Conservation (phyloP, 35 echinoderm and acorn worm genomes). For the Acanthaster planci region DNA sequence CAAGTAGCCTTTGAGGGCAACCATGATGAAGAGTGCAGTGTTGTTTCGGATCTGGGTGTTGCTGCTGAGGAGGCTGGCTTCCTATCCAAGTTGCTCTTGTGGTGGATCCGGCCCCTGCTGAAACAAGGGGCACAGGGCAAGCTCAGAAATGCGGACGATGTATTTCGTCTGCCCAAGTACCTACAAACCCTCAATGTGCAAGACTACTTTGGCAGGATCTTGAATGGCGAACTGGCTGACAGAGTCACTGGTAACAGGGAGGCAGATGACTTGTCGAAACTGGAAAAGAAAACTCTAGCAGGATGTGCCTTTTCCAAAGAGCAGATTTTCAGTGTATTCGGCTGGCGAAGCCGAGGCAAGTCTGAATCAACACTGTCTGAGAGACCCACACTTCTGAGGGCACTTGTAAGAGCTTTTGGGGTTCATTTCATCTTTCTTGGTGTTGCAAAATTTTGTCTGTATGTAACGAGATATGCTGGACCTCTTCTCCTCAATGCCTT, state of each 20-base stretch:
- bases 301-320: conserved; percentile 30
- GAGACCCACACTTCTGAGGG: conserved; percentile 58
- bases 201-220: conserved; percentile 57
- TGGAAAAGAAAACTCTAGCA: neutral
- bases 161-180: conserved; percentile 80
- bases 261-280: neutral
- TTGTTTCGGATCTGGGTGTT: conserved; percentile 61
- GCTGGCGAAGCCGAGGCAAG: too few relatives aligned
- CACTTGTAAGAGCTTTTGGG: conserved; percentile 78
- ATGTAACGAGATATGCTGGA: conserved; percentile 71
- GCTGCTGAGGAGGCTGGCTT: conserved; percentile 77
- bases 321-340: neutral
- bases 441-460: conserved; percentile 74
- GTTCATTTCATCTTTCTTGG: conserved; percentile 71
- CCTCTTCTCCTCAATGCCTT: conserved; percentile 84
- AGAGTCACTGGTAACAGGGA: neutral
- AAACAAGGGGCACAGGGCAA: conserved; percentile 78
- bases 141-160: conserved; percentile 64
- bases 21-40: neutral
- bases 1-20: conserved; percentile 24
- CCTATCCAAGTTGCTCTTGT: conserved; percentile 68
- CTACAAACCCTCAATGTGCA: conserved; percentile 55
- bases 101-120: conserved; percentile 89
- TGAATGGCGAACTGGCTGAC: neutral
- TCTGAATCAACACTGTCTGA: neutral